Evolutionary conservation across 2,888 invertebrate species (phyloP).

Genomic region (Brachyopa scutellaris): DNA sequence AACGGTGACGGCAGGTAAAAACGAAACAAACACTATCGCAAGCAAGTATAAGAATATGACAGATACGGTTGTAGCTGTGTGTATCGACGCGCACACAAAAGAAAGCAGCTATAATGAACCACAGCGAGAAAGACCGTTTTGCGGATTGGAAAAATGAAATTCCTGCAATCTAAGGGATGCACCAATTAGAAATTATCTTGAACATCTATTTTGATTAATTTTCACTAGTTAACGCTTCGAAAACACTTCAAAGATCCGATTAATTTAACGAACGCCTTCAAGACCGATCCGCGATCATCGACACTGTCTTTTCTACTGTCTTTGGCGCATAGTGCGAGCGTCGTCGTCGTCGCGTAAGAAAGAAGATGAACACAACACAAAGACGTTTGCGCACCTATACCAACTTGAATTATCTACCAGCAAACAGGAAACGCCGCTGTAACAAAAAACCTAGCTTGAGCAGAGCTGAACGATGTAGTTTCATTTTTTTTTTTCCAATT

Average conservation of each 20-base stretch:
- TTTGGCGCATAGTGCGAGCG: constrained; percentile 41
- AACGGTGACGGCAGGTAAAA: constrained; percentile 58
- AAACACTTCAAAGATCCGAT: background rate
- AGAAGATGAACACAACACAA: constrained; percentile 43
- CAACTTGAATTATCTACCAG: constrained; percentile 42
- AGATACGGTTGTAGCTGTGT: constrained; percentile 11
- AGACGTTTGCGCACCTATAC: constrained; percentile 54
- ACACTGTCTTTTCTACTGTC: constrained; percentile 49
- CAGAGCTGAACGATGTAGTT: constrained; percentile 37
- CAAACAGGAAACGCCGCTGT: constrained; percentile 61
- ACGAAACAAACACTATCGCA: constrained; percentile 14
- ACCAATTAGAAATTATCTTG: constrained; percentile 13
- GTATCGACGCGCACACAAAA: constrained; percentile 30
- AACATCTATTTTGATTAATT: background rate
- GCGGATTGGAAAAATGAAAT: constrained; percentile 6
- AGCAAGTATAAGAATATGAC: background rate
- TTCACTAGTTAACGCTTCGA: background rate
- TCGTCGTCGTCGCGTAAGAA: constrained; percentile 11
- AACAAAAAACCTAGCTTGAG: constrained; percentile 66
- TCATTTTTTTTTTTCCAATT: constrained; percentile 11
- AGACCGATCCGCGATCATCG: constrained; percentile 61
- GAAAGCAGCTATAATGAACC: constrained; percentile 38
- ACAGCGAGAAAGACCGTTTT: constrained; percentile 9
- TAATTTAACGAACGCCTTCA: background rate
- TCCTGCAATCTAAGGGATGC: background rate